Evolutionary conservation across 35 echinoderm and acorn worm species (phyloP).

Genomic region (Patiria miniata): DNA sequence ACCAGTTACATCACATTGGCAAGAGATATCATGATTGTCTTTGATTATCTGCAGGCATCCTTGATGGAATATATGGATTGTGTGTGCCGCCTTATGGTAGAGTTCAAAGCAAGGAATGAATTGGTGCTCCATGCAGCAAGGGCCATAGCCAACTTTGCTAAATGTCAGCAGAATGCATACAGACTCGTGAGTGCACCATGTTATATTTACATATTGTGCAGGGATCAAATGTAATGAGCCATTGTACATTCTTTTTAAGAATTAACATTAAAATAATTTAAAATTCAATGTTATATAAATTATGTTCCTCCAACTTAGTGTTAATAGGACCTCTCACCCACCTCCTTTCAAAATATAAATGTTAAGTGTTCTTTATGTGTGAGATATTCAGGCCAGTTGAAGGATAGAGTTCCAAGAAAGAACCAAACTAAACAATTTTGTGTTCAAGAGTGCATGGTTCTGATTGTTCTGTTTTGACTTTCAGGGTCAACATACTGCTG

Average conservation of each 20-base stretch:
- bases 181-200: slow-evolving; percentile 65
- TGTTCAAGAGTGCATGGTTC: background rate
- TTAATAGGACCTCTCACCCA: no score
- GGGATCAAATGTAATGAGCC: no score
- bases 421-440: background rate
- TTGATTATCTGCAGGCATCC: slow-evolving; percentile 42
- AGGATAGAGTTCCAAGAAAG: background rate
- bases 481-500: slow-evolving; percentile 65
- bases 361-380: no score
- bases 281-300: no score
- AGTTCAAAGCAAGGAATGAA: slow-evolving; percentile 62
- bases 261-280: no score
- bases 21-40: no score
- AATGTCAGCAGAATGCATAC: slow-evolving; percentile 74
- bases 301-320: no score
- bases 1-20: no score
- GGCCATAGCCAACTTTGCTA: slow-evolving; percentile 93
- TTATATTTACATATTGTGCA: background rate
- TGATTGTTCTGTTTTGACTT: background rate
- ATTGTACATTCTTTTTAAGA: no score
- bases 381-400: no score
- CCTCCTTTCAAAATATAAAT: no score
- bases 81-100: slow-evolving; percentile 53
- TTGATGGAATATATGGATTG: slow-evolving; percentile 79
- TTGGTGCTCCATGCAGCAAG: slow-evolving; percentile 73